Evolutionary conservation across 2,797 vertebrate species (phyloP).

Genomic region (Apogon hyalosoma): DNA sequence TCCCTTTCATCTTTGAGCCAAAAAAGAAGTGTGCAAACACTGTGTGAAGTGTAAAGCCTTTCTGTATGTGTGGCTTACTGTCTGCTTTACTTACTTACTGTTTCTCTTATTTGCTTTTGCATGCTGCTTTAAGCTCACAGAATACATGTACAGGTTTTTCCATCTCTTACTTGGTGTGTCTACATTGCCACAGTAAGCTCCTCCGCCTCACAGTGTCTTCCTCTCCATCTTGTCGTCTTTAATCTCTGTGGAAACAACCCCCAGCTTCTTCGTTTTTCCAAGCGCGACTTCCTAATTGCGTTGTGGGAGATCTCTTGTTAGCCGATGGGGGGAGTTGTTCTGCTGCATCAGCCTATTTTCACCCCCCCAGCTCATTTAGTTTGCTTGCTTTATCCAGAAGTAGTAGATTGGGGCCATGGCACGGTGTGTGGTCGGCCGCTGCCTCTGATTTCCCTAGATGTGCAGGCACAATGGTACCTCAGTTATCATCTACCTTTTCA

Average conservation of each 20-base stretch:
- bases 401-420: constrained; percentile 42
- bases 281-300: constrained; percentile 44
- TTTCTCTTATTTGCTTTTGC: constrained; percentile 32
- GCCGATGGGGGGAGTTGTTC: constrained; percentile 47
- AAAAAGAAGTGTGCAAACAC: constrained; percentile 10
- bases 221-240: neutral
- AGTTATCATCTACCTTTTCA: constrained; percentile 23
- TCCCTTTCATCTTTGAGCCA: constrained; percentile 24
- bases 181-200: constrained; percentile 16
- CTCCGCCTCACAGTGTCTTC: neutral
- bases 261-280: constrained; percentile 12
- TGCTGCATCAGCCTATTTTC: constrained; percentile 47
- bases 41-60: constrained; percentile 18
- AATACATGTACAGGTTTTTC: constrained; percentile 32
- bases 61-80: constrained; percentile 22
- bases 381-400: constrained; percentile 34
- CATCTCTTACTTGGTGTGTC: constrained; percentile 10
- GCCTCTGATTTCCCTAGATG: constrained; percentile 67
- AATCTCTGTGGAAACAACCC: constrained; percentile 20
- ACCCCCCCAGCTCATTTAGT: constrained; percentile 44
- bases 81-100: constrained; percentile 7
- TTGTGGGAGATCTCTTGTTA: constrained; percentile 44
- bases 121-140: constrained; percentile 32
- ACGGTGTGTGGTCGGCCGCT: constrained; percentile 49
- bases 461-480: constrained; percentile 44